phyloP scores from a whole-genome alignment of 2,888 invertebrate genomes.

The Thalpophila matura region DNA sequence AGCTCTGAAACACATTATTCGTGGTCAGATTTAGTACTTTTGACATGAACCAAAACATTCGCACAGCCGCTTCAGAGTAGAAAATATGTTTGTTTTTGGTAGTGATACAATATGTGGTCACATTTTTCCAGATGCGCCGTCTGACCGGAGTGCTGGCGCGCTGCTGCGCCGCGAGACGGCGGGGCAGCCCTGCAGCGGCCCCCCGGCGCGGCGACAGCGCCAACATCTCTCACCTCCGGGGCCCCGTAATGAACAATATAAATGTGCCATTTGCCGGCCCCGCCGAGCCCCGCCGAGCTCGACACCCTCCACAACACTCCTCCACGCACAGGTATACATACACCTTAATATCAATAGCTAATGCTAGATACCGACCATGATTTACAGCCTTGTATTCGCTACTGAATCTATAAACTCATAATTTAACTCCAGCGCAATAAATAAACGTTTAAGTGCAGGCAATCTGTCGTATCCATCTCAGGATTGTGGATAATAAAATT shows the following conservation, averaged over 20 bases:
- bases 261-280: slow-evolving; percentile 83
- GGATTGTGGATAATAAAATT: slow-evolving; percentile 59
- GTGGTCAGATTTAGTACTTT: not conserved
- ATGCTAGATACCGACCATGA: slow-evolving; percentile 51
- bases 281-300: slow-evolving; percentile 48
- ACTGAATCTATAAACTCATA: slow-evolving; percentile 66
- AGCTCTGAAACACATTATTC: too few relatives aligned
- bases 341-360: slow-evolving; percentile 28
- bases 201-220: slow-evolving; percentile 84
- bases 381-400: slow-evolving; percentile 62
- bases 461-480: slow-evolving; percentile 63
- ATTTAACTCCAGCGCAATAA: slow-evolving; percentile 62
- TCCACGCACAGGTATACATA: slow-evolving; percentile 37
- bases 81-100: not conserved
- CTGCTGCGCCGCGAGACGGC: slow-evolving; percentile 22
- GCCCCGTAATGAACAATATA: slow-evolving; percentile 87
- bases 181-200: slow-evolving; percentile 79
- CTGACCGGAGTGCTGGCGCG: not conserved
- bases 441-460: slow-evolving; percentile 63
- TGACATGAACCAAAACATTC: not conserved
- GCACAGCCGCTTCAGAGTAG: not conserved
- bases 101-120: not conserved
- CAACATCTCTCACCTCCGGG: slow-evolving; percentile 88
- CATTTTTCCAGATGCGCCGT: slow-evolving; percentile 23
- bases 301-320: slow-evolving; percentile 53